Evolutionary conservation across 2,888 invertebrate species (phyloP).

Genomic region (Pandemis cinnamomeana): DNA sequence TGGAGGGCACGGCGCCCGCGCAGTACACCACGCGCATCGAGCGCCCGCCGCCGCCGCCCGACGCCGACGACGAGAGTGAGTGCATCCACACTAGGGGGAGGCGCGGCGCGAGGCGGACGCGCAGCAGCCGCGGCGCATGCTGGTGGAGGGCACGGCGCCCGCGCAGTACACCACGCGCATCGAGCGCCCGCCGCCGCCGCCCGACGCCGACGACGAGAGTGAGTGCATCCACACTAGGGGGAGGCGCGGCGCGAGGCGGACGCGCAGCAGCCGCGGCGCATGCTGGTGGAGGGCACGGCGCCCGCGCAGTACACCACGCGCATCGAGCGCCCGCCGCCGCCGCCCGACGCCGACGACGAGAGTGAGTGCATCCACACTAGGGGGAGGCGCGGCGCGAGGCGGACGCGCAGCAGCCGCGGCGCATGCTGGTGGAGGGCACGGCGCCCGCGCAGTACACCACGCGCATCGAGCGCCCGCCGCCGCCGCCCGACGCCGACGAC

Average conservation of each 20-base stretch:
- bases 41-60: slow-evolving; percentile 48
- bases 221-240: too few species aligned
- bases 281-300: slow-evolving; percentile 71
- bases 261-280: slow-evolving; percentile 54
- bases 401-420: slow-evolving; percentile 51
- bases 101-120: slow-evolving; percentile 45
- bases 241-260: slow-evolving; percentile 46
- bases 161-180: slow-evolving; percentile 71
- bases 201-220: slow-evolving; percentile 64
- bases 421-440: slow-evolving; percentile 71
- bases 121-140: slow-evolving; percentile 60
- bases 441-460: slow-evolving; percentile 69
- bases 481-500: slow-evolving; percentile 53
- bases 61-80: slow-evolving; percentile 68
- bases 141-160: slow-evolving; percentile 68
- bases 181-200: slow-evolving; percentile 54
- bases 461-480: slow-evolving; percentile 59
- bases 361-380: too few species aligned
- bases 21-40: slow-evolving; percentile 72
- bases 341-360: slow-evolving; percentile 58
- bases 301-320: slow-evolving; percentile 70
- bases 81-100: too few species aligned
- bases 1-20: slow-evolving; percentile 65
- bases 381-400: slow-evolving; percentile 52
- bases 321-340: slow-evolving; percentile 57